phyloP scores from a whole-genome alignment of 2,113 vertebrate species.

The Brachirus orientalis region DNA sequence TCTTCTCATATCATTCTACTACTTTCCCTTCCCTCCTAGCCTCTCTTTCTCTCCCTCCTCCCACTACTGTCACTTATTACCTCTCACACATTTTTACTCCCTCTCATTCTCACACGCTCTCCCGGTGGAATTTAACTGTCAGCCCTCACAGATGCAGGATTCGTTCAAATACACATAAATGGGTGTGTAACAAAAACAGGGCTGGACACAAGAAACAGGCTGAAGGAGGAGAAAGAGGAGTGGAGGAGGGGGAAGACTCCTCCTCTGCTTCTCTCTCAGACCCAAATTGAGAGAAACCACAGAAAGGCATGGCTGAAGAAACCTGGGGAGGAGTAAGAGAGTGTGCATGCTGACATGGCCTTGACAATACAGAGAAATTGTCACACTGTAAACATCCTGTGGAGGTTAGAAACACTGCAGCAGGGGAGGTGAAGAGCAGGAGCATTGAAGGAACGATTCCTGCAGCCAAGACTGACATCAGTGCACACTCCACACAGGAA shows the following conservation, averaged over 20 bases:
- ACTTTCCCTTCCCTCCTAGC: conserved; percentile 59
- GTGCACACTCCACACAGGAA: conserved; percentile 28
- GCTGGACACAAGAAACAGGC: conserved; percentile 76
- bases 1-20: conserved; percentile 47
- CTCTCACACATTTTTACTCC: conserved; percentile 58
- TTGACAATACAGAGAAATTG: conserved; percentile 51
- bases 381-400: conserved; percentile 64
- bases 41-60: conserved; percentile 48
- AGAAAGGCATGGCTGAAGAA: conserved; percentile 55
- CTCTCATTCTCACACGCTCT: conserved; percentile 59
- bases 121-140: conserved; percentile 79
- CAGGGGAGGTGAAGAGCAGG: conserved; percentile 42
- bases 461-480: conserved; percentile 45
- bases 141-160: conserved; percentile 70
- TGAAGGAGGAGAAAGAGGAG: conserved; percentile 54
- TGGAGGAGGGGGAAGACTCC: conserved; percentile 59
- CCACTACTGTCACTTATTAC: conserved; percentile 54
- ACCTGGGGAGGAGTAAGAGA: conserved; percentile 31
- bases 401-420: conserved; percentile 47
- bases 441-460: conserved; percentile 38
- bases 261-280: conserved; percentile 69
- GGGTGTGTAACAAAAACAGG: conserved; percentile 74
- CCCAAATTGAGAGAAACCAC: conserved; percentile 57
- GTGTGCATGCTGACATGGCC: conserved; percentile 26
- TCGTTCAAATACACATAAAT: conserved; percentile 70